Evolutionary conservation across 2,113 vertebrate species (phyloP).

Genomic region (Picathartes gymnocephalus): DNA sequence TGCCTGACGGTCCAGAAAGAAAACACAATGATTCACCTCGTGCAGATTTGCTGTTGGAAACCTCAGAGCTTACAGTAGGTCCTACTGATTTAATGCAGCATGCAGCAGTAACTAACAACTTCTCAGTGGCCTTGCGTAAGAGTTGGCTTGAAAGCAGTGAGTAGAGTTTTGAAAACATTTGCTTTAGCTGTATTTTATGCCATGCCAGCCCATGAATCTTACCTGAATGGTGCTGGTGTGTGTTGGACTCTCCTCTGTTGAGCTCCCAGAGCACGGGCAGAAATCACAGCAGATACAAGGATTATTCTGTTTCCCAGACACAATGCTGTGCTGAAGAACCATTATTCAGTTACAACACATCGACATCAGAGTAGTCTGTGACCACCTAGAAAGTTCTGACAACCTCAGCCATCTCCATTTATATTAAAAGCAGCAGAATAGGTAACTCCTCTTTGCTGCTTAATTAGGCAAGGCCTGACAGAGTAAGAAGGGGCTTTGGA

Average conservation of each 20-base stretch:
- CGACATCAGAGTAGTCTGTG: not conserved
- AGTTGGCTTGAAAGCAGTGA: not conserved
- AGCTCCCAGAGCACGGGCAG: not conserved
- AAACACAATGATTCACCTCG: not conserved
- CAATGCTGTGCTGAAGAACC: not conserved
- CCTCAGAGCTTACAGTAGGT: not conserved
- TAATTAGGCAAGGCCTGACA: not conserved
- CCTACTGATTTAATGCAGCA: conserved; percentile 15
- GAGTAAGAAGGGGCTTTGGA: not conserved
- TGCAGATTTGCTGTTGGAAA: conserved; percentile 1
- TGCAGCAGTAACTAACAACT: not conserved
- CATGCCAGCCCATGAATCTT: not conserved
- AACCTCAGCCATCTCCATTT: not conserved
- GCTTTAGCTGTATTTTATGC: not conserved
- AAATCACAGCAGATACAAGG: not conserved
- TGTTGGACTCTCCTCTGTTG: not conserved
- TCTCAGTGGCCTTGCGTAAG: not conserved
- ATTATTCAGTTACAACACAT: not conserved
- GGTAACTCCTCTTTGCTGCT: not conserved
- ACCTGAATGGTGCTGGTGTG: not conserved
- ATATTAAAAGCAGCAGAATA: not conserved
- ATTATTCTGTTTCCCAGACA: not conserved
- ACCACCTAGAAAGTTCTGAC: not conserved
- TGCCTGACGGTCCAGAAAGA: not conserved
- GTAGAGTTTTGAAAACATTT: not conserved